Percentiles rank a stretch among this genome's conserved stretches.
Conservation (phyloP, 2,113 vertebrate genomes). For the Nibea albiflora region DNA sequence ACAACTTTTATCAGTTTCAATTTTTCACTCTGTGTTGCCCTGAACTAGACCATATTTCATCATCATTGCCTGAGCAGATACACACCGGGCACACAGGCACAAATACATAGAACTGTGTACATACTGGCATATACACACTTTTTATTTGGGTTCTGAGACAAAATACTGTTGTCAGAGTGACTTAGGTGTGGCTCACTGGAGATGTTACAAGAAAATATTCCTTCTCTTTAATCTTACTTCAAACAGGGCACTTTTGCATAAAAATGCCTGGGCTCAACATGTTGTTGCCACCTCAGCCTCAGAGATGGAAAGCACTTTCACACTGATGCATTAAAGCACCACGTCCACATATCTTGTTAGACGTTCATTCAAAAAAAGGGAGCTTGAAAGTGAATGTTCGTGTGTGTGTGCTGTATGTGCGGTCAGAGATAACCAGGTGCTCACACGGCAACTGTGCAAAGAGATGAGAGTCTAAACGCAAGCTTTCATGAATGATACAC, state of each 20-base stretch:
- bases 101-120: not conserved
- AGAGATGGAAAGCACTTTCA: constrained; percentile 15
- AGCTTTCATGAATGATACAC: constrained; percentile 76
- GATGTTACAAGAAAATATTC: constrained; percentile 9
- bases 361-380: constrained; percentile 11
- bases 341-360: constrained; percentile 1
- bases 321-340: constrained; percentile 8
- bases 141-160: not conserved
- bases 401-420: constrained; percentile 19
- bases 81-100: not conserved
- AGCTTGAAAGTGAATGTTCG: constrained; percentile 25
- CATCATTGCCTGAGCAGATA: constrained; percentile 16
- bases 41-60: constrained; percentile 39
- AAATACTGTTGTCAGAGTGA: not conserved
- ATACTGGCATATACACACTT: not conserved
- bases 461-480: constrained; percentile 56
- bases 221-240: constrained; percentile 15
- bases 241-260: constrained; percentile 6
- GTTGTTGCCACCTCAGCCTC: not conserved
- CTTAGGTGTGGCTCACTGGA: not conserved
- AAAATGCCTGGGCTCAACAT: constrained; percentile 6
- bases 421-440: constrained; percentile 62
- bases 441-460: constrained; percentile 53
- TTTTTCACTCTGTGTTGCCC: constrained; percentile 34
- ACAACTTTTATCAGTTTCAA: constrained; percentile 49